Percentiles rank a stretch among this genome's conserved stretches.
phyloP scores from a whole-genome alignment of 2,888 invertebrate genomes.

The Lycocerus yunnanus region DNA sequence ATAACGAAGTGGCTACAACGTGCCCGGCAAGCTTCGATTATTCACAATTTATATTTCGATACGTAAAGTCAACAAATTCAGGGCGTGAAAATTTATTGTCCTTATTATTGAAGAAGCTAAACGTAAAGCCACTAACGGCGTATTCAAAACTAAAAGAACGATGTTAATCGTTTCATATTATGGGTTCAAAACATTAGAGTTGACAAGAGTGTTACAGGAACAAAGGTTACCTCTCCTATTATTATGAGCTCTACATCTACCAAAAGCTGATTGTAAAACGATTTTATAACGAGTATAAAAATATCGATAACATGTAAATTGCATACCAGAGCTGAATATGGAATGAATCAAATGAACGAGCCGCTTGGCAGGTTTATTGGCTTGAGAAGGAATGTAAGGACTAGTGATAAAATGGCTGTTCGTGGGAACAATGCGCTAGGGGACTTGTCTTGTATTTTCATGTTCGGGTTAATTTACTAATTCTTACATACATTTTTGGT shows the following conservation, averaged over 20 bases:
- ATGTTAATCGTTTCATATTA: slow-evolving; percentile 30
- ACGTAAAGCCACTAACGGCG: slow-evolving; percentile 24
- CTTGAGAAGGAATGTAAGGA: slow-evolving; percentile 48
- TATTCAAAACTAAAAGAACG: slow-evolving; percentile 20
- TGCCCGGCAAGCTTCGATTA: no score
- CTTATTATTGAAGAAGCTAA: slow-evolving; percentile 24
- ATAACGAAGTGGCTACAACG: no score
- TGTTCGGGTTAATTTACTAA: slow-evolving; percentile 41
- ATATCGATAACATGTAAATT: slow-evolving; percentile 58
- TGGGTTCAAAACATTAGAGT: slow-evolving; percentile 36
- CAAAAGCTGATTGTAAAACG: slow-evolving; percentile 53
- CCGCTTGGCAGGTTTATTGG: slow-evolving; percentile 55
- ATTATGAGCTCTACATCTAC: slow-evolving; percentile 43
- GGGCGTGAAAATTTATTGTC: slow-evolving; percentile 28
- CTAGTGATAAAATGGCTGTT: slow-evolving; percentile 55
- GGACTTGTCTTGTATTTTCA: slow-evolving; percentile 49
- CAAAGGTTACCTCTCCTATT: slow-evolving; percentile 36
- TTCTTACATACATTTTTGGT: slow-evolving; percentile 15
- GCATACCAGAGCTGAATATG: slow-evolving; percentile 54
- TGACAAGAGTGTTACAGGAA: slow-evolving; percentile 33
- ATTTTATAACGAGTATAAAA: slow-evolving; percentile 56
- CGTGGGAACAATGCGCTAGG: slow-evolving; percentile 53
- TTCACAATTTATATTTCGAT: slow-evolving; percentile 38
- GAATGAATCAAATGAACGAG: slow-evolving; percentile 56
- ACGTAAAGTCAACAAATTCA: slow-evolving; percentile 40